Base-by-base conservation (phyloP, 2,797 vertebrate species). In the Eospalax fontanierii region DNA sequence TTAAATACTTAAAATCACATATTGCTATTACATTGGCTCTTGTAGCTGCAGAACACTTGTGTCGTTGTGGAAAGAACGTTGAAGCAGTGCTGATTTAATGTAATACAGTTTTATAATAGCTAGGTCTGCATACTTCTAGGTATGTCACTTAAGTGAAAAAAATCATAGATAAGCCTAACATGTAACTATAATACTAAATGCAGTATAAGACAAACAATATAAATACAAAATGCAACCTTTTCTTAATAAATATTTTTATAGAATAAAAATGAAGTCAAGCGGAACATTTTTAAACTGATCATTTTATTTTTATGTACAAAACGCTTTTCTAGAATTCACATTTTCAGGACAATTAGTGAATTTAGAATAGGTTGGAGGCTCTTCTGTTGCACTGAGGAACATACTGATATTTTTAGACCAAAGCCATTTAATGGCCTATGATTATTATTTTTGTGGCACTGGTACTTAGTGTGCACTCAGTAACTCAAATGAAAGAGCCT, bases 401-500 rank as follows among this genome's bases (percentile, higher is more conserved):
- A 24, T 33, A 35, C 0, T 90, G 4, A 12, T 89, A 4, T 87
- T 88, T 91, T 89, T 74, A 82, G 40, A 71, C 6, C 4, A 54
- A 4, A 61, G 33, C 24, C 61, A 57, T 70, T 85, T 43, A 4
- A 11, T 81, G 40, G 43, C 57, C 76, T 87, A 1, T 82, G 57
- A 57, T 93, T 80, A 87, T 82, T 46, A 66, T 26, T 70, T 75
- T 73, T 46, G 40, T 91, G 86, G 54, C 24, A 14, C 40, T 92
- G 84, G 38, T 82, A 87, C 73, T 71, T 74, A 89, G 40, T 63
- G 84, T 46, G 14, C 22, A 57, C 28, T 75, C 7, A 12, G 38
- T 66, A 46, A 87, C 76, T 89, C 26, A 84, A 80, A 94, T 35
- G 78, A 84, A 46, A 38, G 38, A 95, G 43, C 70, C 26, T 96